Conservation (phyloP, 2,113 vertebrate genomes). For the Platichthys flesus region DNA sequence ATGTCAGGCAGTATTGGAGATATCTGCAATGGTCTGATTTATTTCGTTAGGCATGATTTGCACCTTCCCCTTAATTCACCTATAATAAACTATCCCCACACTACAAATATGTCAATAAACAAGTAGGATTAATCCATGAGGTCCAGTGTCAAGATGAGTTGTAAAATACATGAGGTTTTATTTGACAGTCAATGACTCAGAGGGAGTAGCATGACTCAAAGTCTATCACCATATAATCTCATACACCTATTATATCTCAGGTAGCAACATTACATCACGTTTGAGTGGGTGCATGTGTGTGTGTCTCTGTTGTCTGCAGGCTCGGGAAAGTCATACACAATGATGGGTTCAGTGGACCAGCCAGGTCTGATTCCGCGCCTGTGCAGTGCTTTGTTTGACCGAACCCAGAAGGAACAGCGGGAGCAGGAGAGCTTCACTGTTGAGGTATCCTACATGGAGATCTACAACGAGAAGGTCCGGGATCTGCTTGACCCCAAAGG, state of each 20-base stretch:
- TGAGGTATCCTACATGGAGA: conserved; percentile 99
- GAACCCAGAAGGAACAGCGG: conserved; percentile 89
- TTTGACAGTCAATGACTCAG: not conserved
- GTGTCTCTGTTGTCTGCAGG: conserved; percentile 79
- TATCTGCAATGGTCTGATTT: too few relatives aligned
- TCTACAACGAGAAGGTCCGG: conserved; percentile 98
- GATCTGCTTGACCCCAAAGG: conserved; percentile 98
- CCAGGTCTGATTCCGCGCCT: conserved; percentile 95
- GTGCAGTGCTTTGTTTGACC: conserved; percentile 94
- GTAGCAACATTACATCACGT: not conserved
- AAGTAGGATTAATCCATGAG: not conserved
- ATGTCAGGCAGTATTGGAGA: too few relatives aligned
- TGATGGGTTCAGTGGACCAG: conserved; percentile 97
- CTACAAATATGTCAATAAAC: not conserved
- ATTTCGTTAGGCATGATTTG: too few relatives aligned
- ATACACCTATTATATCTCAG: not conserved
- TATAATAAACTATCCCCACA: too few relatives aligned
- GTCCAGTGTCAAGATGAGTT: not conserved
- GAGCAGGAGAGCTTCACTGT: conserved; percentile 96
- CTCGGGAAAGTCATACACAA: conserved; percentile 98
- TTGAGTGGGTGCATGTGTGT: conserved; percentile 14
- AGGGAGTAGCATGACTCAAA: not conserved
- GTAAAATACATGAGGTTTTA: not conserved
- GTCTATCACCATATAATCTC: not conserved
- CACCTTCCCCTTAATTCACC: too few relatives aligned